Evolutionary conservation across 2,113 vertebrate species (phyloP), one percentile per base, ranked within the genome.

Genomic region (Strigops habroptila): DNA sequence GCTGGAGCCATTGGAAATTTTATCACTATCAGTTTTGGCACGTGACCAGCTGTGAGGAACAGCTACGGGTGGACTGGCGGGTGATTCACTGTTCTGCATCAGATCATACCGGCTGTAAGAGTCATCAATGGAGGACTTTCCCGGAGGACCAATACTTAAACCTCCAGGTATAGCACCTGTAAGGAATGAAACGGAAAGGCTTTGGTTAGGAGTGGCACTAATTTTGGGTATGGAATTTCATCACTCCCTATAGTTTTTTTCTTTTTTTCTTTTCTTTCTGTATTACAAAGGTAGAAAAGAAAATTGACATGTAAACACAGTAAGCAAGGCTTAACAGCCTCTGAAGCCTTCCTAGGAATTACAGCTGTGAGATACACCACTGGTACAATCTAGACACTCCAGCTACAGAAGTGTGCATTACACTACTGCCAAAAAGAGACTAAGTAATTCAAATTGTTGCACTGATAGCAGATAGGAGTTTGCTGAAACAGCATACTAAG

Each of bases 11-110:
- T 99, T 99, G 90, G 99, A 98, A 97, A 99, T 98, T 97, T 99
- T 99, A 89, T 99, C 99, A 90, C 97, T 99, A 95, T 99, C 98
- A 35, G 98, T 98, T 98, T 99, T 99, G 98, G 98, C 98, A 97
- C 98, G 99, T 92, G 99, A 98, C 99, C 99, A 99, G 98, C 98
- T 99, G 96, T 99, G 99, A 90, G 98, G 98, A 95, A 98, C 98
- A 94, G 99, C 98, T 96, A 98, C 98, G 5, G 99, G 98, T 53
- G 99, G 98, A 94, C 99, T 99, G 98, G 98, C 98, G 78, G 99
- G 98, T 63, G 99, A 99, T 95, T 99, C 99, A 30, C 98, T 99
- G 97, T 96, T 98, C 93, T 98, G 98, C 95, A 99, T 99, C 93
- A 99, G 98, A 97, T 98, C 99, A 97, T 99, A 99, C 92, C 99